phyloP scores from a whole-genome alignment of 2,888 invertebrate genomes.

The Spodoptera littoralis region DNA sequence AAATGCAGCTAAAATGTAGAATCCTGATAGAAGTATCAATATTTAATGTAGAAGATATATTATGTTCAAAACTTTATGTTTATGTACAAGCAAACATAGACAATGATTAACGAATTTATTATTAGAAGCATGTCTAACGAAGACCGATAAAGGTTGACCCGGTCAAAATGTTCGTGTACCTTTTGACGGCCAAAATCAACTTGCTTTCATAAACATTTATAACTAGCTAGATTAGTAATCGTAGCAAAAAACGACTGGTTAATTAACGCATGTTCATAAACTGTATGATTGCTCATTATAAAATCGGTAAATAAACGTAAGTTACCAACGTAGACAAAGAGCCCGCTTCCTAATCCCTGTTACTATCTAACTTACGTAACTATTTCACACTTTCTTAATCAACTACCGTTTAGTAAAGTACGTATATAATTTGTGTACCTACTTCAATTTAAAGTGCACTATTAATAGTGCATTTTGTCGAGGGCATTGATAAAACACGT shows the following conservation, averaged over 20 bases:
- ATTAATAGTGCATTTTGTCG: slow-evolving; percentile 17
- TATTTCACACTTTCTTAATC: slow-evolving; percentile 48
- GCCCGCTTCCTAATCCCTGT: slow-evolving; percentile 30
- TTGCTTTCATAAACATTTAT: not conserved
- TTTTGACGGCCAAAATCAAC: too few species aligned
- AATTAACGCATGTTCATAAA: slow-evolving; percentile 13
- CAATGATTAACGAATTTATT: too few species aligned
- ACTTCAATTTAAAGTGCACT: slow-evolving; percentile 6
- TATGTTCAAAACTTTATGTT: too few species aligned
- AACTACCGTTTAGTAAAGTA: slow-evolving; percentile 14
- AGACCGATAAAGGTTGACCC: too few species aligned
- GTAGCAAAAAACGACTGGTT: slow-evolving; percentile 2
- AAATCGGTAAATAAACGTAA: slow-evolving; percentile 28
- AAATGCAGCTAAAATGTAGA: too few species aligned
- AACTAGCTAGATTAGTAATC: not conserved
- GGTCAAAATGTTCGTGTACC: too few species aligned
- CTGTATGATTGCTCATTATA: slow-evolving; percentile 29
- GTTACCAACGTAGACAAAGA: slow-evolving; percentile 7
- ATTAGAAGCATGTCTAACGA: too few species aligned
- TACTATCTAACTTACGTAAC: slow-evolving; percentile 25
- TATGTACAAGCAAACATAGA: too few species aligned
- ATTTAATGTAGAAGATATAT: too few species aligned
- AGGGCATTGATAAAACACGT: slow-evolving; percentile 30
- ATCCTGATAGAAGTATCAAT: too few species aligned
- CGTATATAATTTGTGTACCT: slow-evolving; percentile 11